Evolutionary conservation across 2,113 vertebrate genomes (phyloP), one percentile per base, ranked within the genome.

Genomic region (Empidonax alnorum): DNA sequence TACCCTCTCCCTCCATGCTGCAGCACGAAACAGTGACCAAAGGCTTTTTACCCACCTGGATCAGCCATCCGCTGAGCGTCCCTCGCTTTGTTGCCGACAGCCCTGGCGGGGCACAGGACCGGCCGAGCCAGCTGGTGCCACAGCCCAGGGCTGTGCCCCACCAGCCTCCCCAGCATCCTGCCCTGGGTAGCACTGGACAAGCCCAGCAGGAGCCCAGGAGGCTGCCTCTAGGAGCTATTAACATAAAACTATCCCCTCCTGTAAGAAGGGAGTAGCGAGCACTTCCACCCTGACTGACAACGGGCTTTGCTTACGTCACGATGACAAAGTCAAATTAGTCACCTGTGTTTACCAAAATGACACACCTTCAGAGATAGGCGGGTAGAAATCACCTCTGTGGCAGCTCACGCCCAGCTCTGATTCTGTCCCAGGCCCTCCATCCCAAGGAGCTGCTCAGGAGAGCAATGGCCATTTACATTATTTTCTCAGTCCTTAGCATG

Each of bases 21-120:
- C 52, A 75, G 30, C 50, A 84, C 0, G 0, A 50, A 90, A 17
- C 23, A 59, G 37, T 0, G 0, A n/a, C 49, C 25, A 21, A 82
- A 58, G 21, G 6, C 22, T 30, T 66, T 63, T 65, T 14, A 78
- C 91, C 27, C 65, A 93, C 76, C 96, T 93, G 93, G 24, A 65
- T 52, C 16, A 58, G 65, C 59, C 0, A 1, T 7, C 35, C 20
- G 79, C 84, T 28, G 63, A 12, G 23, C 0, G 0, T 28, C 46
- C 52, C 66, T 71, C 3, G 3, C 65, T 62, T 23, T 74, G 35
- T 52, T 3, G 1, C 61, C 3, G 3, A 33, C 1, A 3, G 41
- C 42, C 31, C 95, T 90, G 65, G 39, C 0, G 0, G 69, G 31
- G 23, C 1, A 0, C 4, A 58, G 80, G 30, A 33, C 4, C 0